Conservation (phyloP, 2,113 vertebrate genomes). For the Ctenodactylus gundi region DNA sequence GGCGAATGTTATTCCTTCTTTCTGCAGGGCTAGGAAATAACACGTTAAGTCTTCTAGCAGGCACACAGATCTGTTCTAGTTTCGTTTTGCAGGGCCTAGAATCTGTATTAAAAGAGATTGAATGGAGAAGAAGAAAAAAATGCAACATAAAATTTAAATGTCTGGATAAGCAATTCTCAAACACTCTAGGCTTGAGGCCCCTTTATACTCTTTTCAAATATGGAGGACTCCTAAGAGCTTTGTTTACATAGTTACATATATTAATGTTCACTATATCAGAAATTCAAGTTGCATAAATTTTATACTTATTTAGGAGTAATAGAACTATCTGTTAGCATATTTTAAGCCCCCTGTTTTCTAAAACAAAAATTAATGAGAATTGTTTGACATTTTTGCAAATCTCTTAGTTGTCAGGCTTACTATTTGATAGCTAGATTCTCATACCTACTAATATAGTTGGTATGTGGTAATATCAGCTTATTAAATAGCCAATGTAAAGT, state of each 20-base stretch:
- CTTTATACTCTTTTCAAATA: conserved; percentile 23
- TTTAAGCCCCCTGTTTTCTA: no score
- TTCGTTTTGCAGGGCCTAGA: not conserved
- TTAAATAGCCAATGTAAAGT: conserved; percentile 9
- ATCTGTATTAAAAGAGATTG: not conserved
- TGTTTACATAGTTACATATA: not conserved
- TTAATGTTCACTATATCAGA: not conserved
- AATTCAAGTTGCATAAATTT: not conserved
- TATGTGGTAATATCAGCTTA: not conserved
- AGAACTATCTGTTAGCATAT: not conserved
- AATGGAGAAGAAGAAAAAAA: not conserved
- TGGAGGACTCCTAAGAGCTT: not conserved
- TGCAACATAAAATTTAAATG: not conserved
- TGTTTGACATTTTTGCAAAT: not conserved
- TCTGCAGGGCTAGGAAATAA: not conserved
- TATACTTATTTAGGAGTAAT: no score
- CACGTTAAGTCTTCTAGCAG: not conserved
- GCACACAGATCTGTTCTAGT: not conserved
- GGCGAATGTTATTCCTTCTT: not conserved
- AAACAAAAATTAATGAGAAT: not conserved
- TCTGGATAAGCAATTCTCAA: not conserved
- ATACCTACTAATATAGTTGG: not conserved
- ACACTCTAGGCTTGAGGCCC: not conserved
- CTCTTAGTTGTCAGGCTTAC: conserved; percentile 25
- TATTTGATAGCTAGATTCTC: not conserved